A percentile compares a stretch with the other conserved stretches of the same genome.
Evolutionary conservation across 1,140 invertebrate genomes (phyloP).

Genomic region (Coenobita brevimanus): DNA sequence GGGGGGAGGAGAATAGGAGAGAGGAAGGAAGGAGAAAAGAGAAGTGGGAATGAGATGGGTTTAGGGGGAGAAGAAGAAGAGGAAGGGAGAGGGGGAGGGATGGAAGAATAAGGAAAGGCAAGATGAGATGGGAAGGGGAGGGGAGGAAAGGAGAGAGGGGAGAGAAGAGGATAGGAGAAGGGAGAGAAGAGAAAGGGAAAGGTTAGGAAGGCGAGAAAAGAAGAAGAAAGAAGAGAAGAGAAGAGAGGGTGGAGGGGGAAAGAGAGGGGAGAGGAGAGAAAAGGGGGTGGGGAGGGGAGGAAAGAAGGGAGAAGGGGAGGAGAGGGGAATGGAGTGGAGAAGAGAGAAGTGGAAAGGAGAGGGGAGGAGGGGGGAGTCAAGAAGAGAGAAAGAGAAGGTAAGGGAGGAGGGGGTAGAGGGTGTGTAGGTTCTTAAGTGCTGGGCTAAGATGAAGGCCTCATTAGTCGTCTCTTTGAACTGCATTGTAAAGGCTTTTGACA

Average conservation of each 20-base stretch:
- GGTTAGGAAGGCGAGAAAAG: not conserved
- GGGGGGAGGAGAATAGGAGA: no score
- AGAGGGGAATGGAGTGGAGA: not conserved
- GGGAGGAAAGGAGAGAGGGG: not conserved
- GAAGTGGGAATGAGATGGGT: no score
- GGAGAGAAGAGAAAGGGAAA: not conserved
- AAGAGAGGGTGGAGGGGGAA: not conserved
- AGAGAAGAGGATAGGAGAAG: not conserved
- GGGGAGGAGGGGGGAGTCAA: not conserved
- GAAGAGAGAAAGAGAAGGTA: not conserved
- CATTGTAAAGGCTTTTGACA: slow-evolving; percentile 28
- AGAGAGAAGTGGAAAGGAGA: not conserved
- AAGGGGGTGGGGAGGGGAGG: not conserved
- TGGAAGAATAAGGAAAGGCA: not conserved
- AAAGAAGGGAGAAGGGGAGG: not conserved
- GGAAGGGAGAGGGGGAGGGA: not conserved
- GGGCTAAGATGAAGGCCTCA: slow-evolving; percentile 26
- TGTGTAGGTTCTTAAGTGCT: not conserved
- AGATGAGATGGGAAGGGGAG: not conserved
- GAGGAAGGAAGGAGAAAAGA: no score
- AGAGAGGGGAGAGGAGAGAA: not conserved
- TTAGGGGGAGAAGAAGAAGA: no score
- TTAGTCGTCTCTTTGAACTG: slow-evolving; percentile 37
- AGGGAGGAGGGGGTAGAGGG: not conserved
- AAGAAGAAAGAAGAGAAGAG: not conserved